These are phyloP conservation scores for Nowickia ferox DNA, from an alignment of 2,888 invertebrate genomes.

Conservation along the genomic window DNA sequence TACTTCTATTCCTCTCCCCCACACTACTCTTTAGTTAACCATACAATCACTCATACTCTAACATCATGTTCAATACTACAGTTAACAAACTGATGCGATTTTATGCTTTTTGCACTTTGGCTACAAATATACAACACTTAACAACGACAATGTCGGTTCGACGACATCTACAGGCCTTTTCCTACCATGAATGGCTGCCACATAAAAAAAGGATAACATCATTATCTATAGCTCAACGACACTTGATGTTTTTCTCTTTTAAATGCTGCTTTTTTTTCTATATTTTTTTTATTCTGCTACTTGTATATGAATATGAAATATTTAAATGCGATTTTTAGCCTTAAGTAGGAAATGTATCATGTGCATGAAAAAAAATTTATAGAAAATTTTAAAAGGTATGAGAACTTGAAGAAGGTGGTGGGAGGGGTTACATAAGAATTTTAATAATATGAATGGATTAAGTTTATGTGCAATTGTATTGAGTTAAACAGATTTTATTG, in stretches of 20 bases:
- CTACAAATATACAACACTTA: constrained; percentile 66
- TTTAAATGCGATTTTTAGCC: constrained; percentile 73
- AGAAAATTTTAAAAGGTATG: constrained; percentile 44
- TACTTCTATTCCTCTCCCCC: constrained; percentile 6
- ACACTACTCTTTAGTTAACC: constrained; percentile 22
- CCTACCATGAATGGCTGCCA: constrained; percentile 57
- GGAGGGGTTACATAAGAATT: neutral
- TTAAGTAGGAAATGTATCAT: constrained; percentile 57
- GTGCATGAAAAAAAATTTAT: constrained; percentile 31
- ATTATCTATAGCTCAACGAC: constrained; percentile 75
- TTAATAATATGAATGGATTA: constrained; percentile 24
- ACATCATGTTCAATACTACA: constrained; percentile 24
- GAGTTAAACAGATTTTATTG: constrained; percentile 38
- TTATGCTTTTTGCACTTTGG: constrained; percentile 72
- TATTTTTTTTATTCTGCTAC: constrained; percentile 37
- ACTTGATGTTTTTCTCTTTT: constrained; percentile 72
- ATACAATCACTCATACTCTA: constrained; percentile 12
- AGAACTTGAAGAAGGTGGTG: neutral
- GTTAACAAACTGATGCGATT: constrained; percentile 68
- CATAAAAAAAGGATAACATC: constrained; percentile 75
- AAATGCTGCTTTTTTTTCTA: constrained; percentile 23
- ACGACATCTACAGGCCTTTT: constrained; percentile 73
- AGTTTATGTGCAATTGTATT: constrained; percentile 24
- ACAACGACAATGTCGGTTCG: constrained; percentile 73
- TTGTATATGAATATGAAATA: constrained; percentile 71